A percentile compares a stretch with the other conserved stretches of the same genome.
Evolutionary conservation across 2,797 vertebrate genomes (phyloP).

Genomic region (Alcedo quadribrachys): DNA sequence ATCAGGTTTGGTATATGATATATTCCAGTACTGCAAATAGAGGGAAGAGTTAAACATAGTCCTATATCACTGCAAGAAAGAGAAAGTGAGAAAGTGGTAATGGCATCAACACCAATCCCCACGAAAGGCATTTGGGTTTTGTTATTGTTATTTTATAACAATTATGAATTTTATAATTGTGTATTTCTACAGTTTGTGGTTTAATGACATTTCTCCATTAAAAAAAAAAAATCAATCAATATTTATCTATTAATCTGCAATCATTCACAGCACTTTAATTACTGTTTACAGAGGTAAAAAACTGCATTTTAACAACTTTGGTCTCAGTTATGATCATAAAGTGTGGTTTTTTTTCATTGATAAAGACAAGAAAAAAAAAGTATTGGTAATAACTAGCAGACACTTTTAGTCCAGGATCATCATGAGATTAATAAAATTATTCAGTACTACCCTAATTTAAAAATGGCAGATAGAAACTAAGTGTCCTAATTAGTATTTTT

Average conservation of each 20-base stretch:
- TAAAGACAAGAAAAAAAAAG: background rate
- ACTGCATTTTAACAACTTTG: background rate
- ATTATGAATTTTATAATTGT: background rate
- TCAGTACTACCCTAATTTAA: background rate
- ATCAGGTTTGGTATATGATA: background rate
- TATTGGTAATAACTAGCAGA: background rate
- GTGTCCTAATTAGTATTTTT: no score
- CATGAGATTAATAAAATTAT: background rate
- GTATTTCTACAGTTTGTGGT: background rate
- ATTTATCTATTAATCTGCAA: background rate
- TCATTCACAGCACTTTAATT: constrained; percentile 29
- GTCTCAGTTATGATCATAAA: background rate
- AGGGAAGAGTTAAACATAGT: background rate
- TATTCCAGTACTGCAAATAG: background rate
- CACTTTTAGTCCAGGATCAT: background rate
- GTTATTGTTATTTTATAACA: constrained; percentile 6
- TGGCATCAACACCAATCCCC: background rate
- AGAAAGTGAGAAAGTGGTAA: background rate
- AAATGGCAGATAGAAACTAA: background rate
- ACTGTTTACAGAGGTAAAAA: background rate
- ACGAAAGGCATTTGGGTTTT: background rate
- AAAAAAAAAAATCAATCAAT: no score
- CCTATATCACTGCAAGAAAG: background rate
- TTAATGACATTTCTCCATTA: background rate
- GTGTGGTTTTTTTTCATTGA: background rate